A percentile compares a stretch with the other conserved stretches of the same genome.
Conservation (phyloP, 2,888 invertebrate genomes). For the Ypsolopha scabrella region DNA sequence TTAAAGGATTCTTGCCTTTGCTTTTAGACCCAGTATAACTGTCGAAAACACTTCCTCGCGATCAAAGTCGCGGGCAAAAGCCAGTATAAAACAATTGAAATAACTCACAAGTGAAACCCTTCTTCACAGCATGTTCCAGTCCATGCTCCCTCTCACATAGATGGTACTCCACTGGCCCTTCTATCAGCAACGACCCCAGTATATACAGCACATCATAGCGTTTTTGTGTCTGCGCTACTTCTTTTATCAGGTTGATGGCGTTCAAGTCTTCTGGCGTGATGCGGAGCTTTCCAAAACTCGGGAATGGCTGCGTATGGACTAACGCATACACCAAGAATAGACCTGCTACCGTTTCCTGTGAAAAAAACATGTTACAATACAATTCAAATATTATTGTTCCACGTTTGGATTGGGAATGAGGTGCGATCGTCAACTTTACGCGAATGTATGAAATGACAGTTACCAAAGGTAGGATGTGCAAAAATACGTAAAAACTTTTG, state of each 20-base stretch:
- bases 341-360: conserved; percentile 42
- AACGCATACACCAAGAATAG: conserved; percentile 47
- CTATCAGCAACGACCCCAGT: conserved; percentile 33
- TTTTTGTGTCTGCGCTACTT: conserved; percentile 26
- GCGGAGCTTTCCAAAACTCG: conserved; percentile 31
- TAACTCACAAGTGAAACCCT: conserved; percentile 43
- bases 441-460: too few species aligned
- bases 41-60: too few species aligned
- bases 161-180: conserved; percentile 35
- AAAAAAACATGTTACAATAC: conserved; percentile 1
- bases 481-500: too few species aligned
- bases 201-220: conserved; percentile 42
- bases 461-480: too few species aligned
- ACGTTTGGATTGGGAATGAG: too few species aligned
- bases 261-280: conserved; percentile 35
- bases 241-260: conserved; percentile 27
- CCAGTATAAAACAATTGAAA: not conserved
- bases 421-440: too few species aligned
- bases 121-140: conserved; percentile 33
- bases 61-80: too few species aligned
- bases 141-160: conserved; percentile 34
- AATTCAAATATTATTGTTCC: not conserved
- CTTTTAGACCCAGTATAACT: too few species aligned
- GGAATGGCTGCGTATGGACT: conserved; percentile 39
- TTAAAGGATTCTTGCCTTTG: too few species aligned